Base-by-base conservation (phyloP, 1,140 invertebrate species). In the Pararge aegeria region DNA sequence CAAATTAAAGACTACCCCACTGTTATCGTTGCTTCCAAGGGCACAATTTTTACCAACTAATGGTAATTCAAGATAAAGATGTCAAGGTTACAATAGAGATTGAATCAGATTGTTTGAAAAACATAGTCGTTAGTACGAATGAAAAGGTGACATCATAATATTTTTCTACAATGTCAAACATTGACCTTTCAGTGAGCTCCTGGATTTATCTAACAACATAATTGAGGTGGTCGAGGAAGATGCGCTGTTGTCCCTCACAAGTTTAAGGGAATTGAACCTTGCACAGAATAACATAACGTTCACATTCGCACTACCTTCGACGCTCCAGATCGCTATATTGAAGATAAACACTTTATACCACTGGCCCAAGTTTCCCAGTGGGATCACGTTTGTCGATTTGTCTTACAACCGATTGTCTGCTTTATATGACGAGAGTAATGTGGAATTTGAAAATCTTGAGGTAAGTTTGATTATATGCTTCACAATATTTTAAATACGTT, bases 131-230 rank as follows among this genome's bases (percentile, higher is more conserved):
- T 34, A 34, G n/a, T 34, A 3, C 30, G 0, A 34, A 34, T 34
- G 7, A 34, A 12, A 12, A 34, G n/a, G 9, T 42, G 38, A 42
- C 38, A 42, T 42, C 38, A 42, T n/a, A n/a, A n/a, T 42, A 42
- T 42, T 27, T 56, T 48, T 13, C 20, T 42, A 42, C 10, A 44
- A 44, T 15, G 16, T 20, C 12, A 48, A 65, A 48, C 49, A 51
- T 37, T 29, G n/a, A 15, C n/a, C 29, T 57, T 80, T 56, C 76
- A 91, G 90, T 44, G 83, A 89, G 73, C 56, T 83, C 12, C 64
- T 91, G 24, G 83, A 90, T 50, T 66, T 90, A 40, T 90, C 89
- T 10, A 79, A 90, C 65, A 91, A 91, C 53, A 68, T 80, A 20
- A 88, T 91, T 61, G 80, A 86, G 66, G 80, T 80, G 6, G 68